Base-by-base conservation (phyloP, 2,888 invertebrate genomes). In the Drosophila meridionalis region DNA sequence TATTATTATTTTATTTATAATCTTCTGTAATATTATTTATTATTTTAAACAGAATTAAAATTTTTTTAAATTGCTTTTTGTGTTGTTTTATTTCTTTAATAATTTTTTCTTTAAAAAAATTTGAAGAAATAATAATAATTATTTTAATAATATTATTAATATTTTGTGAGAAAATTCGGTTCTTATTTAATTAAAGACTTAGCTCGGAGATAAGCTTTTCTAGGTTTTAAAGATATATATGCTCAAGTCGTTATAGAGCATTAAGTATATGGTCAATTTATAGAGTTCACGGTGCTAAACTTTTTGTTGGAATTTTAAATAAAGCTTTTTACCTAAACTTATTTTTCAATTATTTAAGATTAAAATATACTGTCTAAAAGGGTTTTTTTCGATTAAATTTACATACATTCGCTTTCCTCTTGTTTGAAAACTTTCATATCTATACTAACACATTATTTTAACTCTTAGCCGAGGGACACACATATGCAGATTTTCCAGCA, bases 401-500 rank as follows among this genome's bases (percentile, higher is more conserved):
- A 48, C 30, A 8, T 11, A 34, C 3, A 20, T 32, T 28, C 9
- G 36, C 2, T 20, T 20, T 20, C 20, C 20, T 20, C 20, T 20
- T 20, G 20, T 20, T 20, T 20, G 20, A 20, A 20, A 20, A 20
- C 20, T 20, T 20, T 20, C 20, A 20, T 20, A 40, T 14, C 14
- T 14, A 14, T 14, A 14, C 38, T 4, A 38, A 4, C 20, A 43
- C 3, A 43, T 14, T 8, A 26, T 8, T 38, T 38, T 4, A 56
- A 11, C 28, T 40, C 30, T 56, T 56, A 3, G 5, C 14, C 30
- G 30, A 14, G 11, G 87, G 84, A 9, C 87, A 84, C 4, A 58
- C 76, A 36, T 45, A 87, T 14, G 68, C 20, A 32, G 65, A 66
- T 50, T 75, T 81, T 2, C 89, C 87, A 8, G 69, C 52, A 8